Percentiles rank a stretch among this genome's conserved stretches.
phyloP scores from a whole-genome alignment of 2,888 invertebrate species.

The Drosophila mercatorum region DNA sequence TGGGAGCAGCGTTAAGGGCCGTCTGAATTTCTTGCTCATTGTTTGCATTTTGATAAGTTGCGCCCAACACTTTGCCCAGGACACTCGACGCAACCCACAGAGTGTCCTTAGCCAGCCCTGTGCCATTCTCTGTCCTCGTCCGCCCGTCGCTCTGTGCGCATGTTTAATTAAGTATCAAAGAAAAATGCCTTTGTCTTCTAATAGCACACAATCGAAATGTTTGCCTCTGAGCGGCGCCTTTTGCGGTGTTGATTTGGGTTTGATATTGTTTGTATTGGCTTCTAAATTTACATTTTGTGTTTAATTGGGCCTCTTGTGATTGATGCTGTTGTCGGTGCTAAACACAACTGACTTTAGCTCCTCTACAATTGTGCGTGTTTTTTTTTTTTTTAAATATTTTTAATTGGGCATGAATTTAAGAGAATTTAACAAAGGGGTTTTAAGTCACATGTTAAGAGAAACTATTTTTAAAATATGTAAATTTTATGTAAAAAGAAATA shows the following conservation, averaged over 20 bases:
- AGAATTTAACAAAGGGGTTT: background rate
- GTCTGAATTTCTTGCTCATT: slow-evolving; percentile 38
- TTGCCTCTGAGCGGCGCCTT: slow-evolving; percentile 17
- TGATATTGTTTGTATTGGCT: slow-evolving; percentile 43
- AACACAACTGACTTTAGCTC: background rate
- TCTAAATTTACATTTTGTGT: slow-evolving; percentile 39
- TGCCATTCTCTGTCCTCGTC: background rate
- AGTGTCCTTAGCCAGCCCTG: slow-evolving; percentile 12
- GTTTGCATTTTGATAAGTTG: slow-evolving; percentile 57
- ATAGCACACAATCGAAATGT: slow-evolving; percentile 23
- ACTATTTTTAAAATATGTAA: too few species aligned
- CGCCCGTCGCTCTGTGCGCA: slow-evolving; percentile 11
- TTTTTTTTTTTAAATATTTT: too few species aligned
- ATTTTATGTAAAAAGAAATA: too few species aligned
- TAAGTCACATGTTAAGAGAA: too few species aligned
- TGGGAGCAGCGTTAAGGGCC: slow-evolving; percentile 39
- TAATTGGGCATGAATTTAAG: background rate
- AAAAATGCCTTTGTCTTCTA: slow-evolving; percentile 20
- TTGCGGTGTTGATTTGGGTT: slow-evolving; percentile 42
- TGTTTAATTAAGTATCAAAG: slow-evolving; percentile 53
- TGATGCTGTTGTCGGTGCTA: background rate
- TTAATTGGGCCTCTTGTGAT: slow-evolving; percentile 29
- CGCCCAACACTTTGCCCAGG: slow-evolving; percentile 32
- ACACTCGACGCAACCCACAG: slow-evolving; percentile 9
- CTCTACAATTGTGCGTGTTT: background rate